Base-by-base conservation (phyloP, 2,113 vertebrate genomes). In the Dasyornis broadbenti region DNA sequence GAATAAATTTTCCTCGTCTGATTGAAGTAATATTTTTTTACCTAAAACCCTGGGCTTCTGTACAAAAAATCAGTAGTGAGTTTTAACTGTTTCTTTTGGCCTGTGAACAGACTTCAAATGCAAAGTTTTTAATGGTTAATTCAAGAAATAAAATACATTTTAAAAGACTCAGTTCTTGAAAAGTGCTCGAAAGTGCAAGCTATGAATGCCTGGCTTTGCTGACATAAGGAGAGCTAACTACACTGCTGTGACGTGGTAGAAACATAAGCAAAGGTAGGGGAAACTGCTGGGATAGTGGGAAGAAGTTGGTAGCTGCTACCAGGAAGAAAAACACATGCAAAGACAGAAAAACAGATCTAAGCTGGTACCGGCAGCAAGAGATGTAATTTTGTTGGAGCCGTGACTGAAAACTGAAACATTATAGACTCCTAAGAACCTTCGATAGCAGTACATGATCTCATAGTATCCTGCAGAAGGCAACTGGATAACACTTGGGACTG, bases 351-450 rank as follows among this genome's bases (percentile, higher is more conserved):
- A 3, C 26, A 71, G 60, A 61, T 16, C 44, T 60, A 86, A 64
- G 9, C 56, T 83, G 80, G 56, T 93, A 56, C 79, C 19, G 54
- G 37, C 85, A 86, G 37, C 52, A 77, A 63, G 59, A 90, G 68
- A 94, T 86, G 75, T 68, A 20, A 23, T 84, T 91, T 82, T 82
- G 33, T 52, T 90, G 69, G 88, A 95, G 40, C 69, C 0, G 7
- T 75, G 63, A 71, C 64, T 45, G 79, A 73, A 65, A 82, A 76
- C 56, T 78, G 93, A 95, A 95, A 92, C 69, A 64, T 75, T 95
- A 88, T 57, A 95, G 87, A 94, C 54, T 66, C 50, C 10, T 37
- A 60, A 71, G 90, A 65, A 50, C 65, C n/a, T 95, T 64, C 22
- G 61, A 64, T 20, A 90, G 65, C 53, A 75, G 60, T 54, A 33